Evolutionary conservation across 2,797 vertebrate genomes (phyloP), one percentile per base, ranked within the genome.

Genomic region (Spondyliosoma cantharus): DNA sequence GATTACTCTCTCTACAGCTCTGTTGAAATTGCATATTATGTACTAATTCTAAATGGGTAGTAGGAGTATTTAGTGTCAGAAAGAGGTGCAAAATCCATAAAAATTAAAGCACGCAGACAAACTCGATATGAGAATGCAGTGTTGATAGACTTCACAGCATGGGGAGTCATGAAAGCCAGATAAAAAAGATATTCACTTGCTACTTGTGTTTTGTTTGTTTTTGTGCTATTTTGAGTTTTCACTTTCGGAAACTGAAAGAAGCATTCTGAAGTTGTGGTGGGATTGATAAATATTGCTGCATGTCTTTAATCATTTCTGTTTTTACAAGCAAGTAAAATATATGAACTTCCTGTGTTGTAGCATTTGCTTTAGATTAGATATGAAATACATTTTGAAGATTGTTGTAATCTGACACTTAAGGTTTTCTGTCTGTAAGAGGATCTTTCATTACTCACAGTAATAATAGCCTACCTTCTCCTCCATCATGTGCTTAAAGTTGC

Each of bases 381-480:
- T 16, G 7, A 27, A 4, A 19, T 16, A n/a, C 8, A 53, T 72
- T 25, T 29, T 27, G n/a, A 64, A 66, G 37, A 32, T 22, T 58
- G 29, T 45, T 37, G 32, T 37, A 37, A 37, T 37, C 43, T 68
- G n/a, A 66, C 22, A 60, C 57, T 68, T 19, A 1, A 24, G 16
- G 14, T 20, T 43, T 29, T 65, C 43, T 58, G 53, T 58, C 42
- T 27, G 27, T 60, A 57, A 48, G n/a, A 62, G 24, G 27, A 22
- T 85, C 42, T 67, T 49, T 79, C 5, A 59, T 58, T 76, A 42
- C 45, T 59, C 27, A 42, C 27, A 69, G 20, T 64, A 57, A 64
- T 52, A 69, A 37, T 32, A 61, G 45, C 37, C 63, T 70, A 57
- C n/a, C 19, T 78, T 78, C 72, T 74, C 66, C 65, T 79, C 65